Conservation (phyloP, 1,140 invertebrate genomes). For the Yoshiicerus persimilis region DNA sequence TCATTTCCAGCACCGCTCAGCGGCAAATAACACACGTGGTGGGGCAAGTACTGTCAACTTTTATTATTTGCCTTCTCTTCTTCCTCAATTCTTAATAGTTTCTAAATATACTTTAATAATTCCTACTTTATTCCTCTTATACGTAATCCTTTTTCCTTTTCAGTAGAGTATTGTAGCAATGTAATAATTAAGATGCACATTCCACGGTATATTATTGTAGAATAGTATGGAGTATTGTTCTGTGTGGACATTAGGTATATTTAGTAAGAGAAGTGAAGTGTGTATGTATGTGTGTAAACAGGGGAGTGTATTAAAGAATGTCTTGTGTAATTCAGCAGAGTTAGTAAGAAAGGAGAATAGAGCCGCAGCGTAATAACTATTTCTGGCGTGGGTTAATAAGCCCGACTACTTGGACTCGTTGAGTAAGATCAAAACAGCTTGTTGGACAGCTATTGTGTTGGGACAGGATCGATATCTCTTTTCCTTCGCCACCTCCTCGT, state of each 20-base stretch:
- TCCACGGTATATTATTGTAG: no score
- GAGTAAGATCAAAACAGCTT: slow-evolving; percentile 39
- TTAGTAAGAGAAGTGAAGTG: no score
- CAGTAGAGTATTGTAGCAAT: no score
- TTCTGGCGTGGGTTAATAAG: slow-evolving; percentile 39
- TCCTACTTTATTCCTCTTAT: neutral
- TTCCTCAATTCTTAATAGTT: neutral
- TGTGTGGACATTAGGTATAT: no score
- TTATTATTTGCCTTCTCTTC: neutral
- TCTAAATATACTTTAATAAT: neutral
- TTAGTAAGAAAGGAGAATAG: neutral
- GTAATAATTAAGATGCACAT: no score
- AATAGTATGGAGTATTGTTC: no score
- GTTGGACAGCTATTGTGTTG: slow-evolving; percentile 37
- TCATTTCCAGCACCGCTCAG: neutral
- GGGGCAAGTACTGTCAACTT: neutral
- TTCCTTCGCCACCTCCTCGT: slow-evolving; percentile 31
- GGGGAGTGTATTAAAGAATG: neutral
- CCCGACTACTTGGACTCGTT: neutral
- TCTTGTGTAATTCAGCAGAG: neutral
- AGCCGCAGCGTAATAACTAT: slow-evolving; percentile 20
- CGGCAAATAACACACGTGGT: neutral
- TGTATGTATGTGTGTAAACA: no score
- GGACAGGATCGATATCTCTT: slow-evolving; percentile 32
- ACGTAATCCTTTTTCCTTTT: neutral